Evolutionary conservation across 2,113 vertebrate genomes (phyloP), one percentile per base, ranked within the genome.

Genomic region (Gobiocypris rarus): DNA sequence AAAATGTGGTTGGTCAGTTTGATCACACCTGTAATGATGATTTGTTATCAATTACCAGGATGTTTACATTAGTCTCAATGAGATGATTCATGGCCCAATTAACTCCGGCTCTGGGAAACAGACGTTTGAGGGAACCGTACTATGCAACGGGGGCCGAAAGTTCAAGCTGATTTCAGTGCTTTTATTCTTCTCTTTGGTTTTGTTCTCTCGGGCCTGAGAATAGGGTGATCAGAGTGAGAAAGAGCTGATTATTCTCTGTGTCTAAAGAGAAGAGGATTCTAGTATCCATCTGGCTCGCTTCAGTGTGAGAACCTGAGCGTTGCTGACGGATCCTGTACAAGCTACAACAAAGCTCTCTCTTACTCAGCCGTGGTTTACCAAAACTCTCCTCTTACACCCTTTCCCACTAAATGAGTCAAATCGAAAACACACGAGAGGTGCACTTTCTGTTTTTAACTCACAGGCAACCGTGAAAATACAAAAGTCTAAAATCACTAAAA

Each of bases 251-350:
- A 85, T 84, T 48, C 48, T 58, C 41, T 82, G 10, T 78, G 41
- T 82, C 58, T 77, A 14, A 58, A 82, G 56, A 56, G 22, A 73
- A 81, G 17, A 52, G 75, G 75, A 38, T 75, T 69, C 50, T 52
- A 45, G 56, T 84, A 80, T 87, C 61, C 65, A 56, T 71, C 82
- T 87, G 81, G 87, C 86, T 85, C 77, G 90, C 92, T 89, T 87
- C 75, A 93, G 89, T 83, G 71, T 91, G 90, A 91, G 86, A 90
- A 76, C 69, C 89, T 91, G 94, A 94, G 90, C 92, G 78, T 89
- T 81, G 90, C 78, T 87, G 95, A 96, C 92, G 94, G 95, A 96
- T 95, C 50, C 88, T 92, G 88, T 88, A 93, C 92, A 89, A 82
- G 92, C 89, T 91, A 92, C 94, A 87, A 92, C 90, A 93, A 94